A percentile compares a stretch with the other conserved stretches of the same genome.
These are phyloP conservation scores for Phalacrocorax aristotelis DNA, from an alignment of 2,113 vertebrate genomes.

Conservation along the genomic window DNA sequence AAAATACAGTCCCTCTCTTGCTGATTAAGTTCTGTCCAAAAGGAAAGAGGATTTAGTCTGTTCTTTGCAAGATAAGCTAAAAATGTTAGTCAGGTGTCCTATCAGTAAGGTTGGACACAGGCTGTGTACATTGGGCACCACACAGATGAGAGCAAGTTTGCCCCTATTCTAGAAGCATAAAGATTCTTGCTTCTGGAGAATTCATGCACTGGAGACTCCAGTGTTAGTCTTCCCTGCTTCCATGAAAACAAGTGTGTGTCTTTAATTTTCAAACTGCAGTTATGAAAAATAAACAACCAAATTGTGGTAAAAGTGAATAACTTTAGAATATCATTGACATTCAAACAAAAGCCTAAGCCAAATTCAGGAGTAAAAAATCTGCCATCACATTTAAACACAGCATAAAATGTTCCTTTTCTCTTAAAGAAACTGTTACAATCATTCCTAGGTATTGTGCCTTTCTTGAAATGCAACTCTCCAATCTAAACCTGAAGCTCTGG, in stretches of 20 bases:
- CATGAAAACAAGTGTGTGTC: neutral
- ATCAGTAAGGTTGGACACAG: neutral
- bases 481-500: neutral
- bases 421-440: neutral
- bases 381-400: neutral
- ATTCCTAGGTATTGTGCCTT: neutral
- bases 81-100: neutral
- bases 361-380: neutral
- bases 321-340: neutral
- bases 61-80: neutral
- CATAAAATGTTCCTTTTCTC: neutral
- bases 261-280: neutral
- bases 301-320: neutral
- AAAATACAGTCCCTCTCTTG: neutral
- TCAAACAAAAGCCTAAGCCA: neutral
- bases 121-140: neutral
- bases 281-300: neutral
- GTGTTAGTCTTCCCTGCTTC: neutral
- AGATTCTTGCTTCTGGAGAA: too few species aligned
- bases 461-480: neutral
- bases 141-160: neutral
- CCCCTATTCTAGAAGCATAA: neutral
- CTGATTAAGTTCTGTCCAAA: neutral
- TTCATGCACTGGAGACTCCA: neutral
- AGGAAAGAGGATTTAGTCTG: neutral